These are phyloP conservation scores for Onychomys arenicola DNA, from an alignment of 2,797 vertebrate genomes.

Conservation along the genomic window DNA sequence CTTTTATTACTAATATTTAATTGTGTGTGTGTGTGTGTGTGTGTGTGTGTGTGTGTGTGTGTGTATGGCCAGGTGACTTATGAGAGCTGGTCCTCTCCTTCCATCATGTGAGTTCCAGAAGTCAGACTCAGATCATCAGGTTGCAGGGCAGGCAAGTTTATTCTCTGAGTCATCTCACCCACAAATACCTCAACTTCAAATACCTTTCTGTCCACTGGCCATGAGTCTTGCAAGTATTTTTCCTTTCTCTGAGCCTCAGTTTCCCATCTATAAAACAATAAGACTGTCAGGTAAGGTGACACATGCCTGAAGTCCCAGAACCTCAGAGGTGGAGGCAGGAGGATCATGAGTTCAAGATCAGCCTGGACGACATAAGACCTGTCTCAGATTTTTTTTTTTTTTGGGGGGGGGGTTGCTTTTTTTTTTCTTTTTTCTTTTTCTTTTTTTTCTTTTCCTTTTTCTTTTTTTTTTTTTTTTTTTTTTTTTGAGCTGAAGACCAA, in stretches of 20 bases:
- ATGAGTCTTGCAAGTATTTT: neutral
- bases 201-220: neutral
- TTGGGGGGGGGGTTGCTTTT: too few species aligned
- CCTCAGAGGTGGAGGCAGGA: neutral
- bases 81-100: neutral
- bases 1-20: neutral
- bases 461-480: too few species aligned
- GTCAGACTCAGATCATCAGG: too few species aligned
- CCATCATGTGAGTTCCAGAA: too few species aligned
- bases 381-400: neutral
- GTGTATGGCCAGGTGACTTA: neutral
- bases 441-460: too few species aligned
- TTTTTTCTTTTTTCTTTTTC: too few species aligned
- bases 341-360: neutral
- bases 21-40: neutral
- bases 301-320: neutral
- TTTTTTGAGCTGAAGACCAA: too few species aligned
- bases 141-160: neutral
- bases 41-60: neutral
- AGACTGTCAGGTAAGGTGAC: neutral
- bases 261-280: neutral
- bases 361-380: neutral
- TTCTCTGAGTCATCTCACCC: neutral
- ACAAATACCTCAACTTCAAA: neutral
- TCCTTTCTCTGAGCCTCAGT: conserved; percentile 11